Percentiles rank a stretch among this genome's conserved stretches.
Conservation (phyloP, 2,888 invertebrate genomes). For the Eumerus sabulonum region DNA sequence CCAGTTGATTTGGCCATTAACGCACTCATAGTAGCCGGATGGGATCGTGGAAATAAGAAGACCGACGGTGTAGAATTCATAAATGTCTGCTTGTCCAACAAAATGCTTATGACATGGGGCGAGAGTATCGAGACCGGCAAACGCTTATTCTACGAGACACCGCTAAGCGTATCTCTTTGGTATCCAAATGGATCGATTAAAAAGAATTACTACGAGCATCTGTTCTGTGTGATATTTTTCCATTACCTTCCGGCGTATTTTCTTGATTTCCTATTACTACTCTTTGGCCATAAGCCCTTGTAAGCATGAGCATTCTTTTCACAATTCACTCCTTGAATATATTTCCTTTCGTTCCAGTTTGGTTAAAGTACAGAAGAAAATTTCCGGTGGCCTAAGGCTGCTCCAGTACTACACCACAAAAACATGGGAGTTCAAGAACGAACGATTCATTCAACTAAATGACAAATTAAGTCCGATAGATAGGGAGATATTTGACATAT, state of each 20-base stretch:
- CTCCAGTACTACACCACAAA: constrained; percentile 89
- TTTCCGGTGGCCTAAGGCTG: constrained; percentile 82
- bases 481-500: constrained; percentile 82
- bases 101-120: constrained; percentile 92
- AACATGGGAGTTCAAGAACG: constrained; percentile 87
- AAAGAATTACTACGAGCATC: constrained; percentile 83
- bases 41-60: constrained; percentile 80
- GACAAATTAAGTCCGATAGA: constrained; percentile 81
- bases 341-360: constrained; percentile 78
- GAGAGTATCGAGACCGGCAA: constrained; percentile 86
- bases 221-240: constrained; percentile 84
- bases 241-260: constrained; percentile 89
- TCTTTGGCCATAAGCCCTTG: constrained; percentile 88
- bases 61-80: constrained; percentile 75
- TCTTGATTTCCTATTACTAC: constrained; percentile 84
- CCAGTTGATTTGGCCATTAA: constrained; percentile 91
- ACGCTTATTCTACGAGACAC: constrained; percentile 82
- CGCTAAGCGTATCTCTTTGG: constrained; percentile 88
- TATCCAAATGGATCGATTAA: constrained; percentile 88
- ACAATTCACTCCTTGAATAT: not conserved
- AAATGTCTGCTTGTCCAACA: constrained; percentile 88
- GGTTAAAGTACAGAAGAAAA: constrained; percentile 82
- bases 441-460: constrained; percentile 81
- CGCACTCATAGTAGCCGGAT: constrained; percentile 87
- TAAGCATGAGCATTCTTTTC: constrained; percentile 80